phyloP scores from a whole-genome alignment of 2,888 invertebrate species.

The Andrena praecox region DNA sequence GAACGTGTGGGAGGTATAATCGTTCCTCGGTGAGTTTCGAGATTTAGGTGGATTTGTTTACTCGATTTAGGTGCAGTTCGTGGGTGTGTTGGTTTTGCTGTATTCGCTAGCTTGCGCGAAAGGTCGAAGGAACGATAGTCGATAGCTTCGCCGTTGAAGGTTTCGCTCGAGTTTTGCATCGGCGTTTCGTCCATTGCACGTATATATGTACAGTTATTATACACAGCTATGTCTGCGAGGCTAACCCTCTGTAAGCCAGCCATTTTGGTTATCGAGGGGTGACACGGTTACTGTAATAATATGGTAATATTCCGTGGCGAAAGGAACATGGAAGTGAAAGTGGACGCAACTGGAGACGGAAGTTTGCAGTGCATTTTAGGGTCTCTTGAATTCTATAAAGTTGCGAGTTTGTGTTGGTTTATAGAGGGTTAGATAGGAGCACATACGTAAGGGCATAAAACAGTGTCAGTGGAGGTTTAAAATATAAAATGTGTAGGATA shows the following conservation, averaged over 20 bases:
- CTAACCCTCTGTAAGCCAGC: constrained; percentile 31
- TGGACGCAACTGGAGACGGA: too few relatives aligned
- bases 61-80: neutral
- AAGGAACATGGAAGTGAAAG: neutral
- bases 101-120: neutral
- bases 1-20: constrained; percentile 19
- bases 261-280: neutral
- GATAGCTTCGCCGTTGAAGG: neutral
- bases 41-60: neutral
- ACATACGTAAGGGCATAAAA: constrained; percentile 30
- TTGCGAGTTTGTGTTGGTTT: neutral
- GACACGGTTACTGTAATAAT: neutral
- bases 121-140: constrained; percentile 32
- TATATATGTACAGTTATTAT: constrained; percentile 60
- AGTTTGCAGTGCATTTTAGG: too few relatives aligned
- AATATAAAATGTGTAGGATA: neutral
- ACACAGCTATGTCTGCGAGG: constrained; percentile 36
- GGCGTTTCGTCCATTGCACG: constrained; percentile 45
- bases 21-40: neutral
- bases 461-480: neutral
- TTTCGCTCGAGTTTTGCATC: constrained; percentile 30
- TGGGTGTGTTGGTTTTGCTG: neutral
- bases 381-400: neutral
- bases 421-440: constrained; percentile 31
- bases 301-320: neutral